phyloP scores from a whole-genome alignment of 2,797 vertebrate genomes.

The Erpetoichthys calabaricus region DNA sequence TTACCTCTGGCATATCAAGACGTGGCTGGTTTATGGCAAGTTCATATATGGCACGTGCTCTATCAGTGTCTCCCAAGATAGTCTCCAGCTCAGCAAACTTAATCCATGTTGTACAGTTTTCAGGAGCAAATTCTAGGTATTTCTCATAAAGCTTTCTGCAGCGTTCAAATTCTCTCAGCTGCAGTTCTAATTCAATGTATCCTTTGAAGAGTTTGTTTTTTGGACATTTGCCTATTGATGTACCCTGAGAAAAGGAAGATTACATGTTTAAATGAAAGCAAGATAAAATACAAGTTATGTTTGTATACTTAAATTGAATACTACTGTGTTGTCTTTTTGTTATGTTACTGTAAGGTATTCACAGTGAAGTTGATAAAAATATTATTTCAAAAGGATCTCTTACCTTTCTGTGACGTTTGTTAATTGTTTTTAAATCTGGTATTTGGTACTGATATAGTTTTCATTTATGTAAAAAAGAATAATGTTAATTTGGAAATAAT shows the following conservation, averaged over 20 bases:
- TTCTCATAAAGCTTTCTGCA: conserved; percentile 95
- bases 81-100: conserved; percentile 93
- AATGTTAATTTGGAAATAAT: too few relatives aligned
- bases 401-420: too few relatives aligned
- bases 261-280: not conserved
- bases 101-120: conserved; percentile 97
- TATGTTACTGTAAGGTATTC: too few relatives aligned
- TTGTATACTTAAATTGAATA: not conserved
- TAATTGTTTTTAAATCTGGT: too few relatives aligned
- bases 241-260: conserved; percentile 49
- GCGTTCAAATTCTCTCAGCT: conserved; percentile 87
- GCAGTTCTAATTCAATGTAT: conserved; percentile 89
- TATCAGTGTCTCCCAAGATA: conserved; percentile 76
- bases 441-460: too few relatives aligned
- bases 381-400: too few relatives aligned
- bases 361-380: too few relatives aligned
- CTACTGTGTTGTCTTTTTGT: not conserved
- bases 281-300: not conserved
- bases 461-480: too few relatives aligned
- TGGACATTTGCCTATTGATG: conserved; percentile 82
- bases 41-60: conserved; percentile 83
- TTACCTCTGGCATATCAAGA: conserved; percentile 95
- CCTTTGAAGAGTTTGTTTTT: conserved; percentile 97
- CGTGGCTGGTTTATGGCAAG: conserved; percentile 85
- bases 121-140: conserved; percentile 83